Base-by-base conservation (phyloP, 2,113 vertebrate genomes). In the Pteruthius melanotis region DNA sequence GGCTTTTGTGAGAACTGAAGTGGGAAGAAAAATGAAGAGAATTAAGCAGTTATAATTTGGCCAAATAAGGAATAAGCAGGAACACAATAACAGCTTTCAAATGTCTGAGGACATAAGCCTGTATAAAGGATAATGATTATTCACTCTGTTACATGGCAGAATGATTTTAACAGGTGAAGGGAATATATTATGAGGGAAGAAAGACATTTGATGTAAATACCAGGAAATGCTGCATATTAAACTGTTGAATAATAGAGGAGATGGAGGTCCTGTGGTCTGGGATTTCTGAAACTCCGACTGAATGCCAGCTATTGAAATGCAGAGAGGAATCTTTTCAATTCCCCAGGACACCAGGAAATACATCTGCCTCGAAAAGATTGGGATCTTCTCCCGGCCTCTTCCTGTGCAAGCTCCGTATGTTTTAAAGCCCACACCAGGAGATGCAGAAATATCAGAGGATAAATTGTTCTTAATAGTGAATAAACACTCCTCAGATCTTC, bases 201-300 rank as follows among this genome's bases (percentile, higher is more conserved):
- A 91, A 90, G 75, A n/a, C n/a, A 72, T 57, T 42, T 79, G 79
- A 76, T 90, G 30, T 80, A 90, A 93, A 83, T 85, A 96, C 65
- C 87, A 96, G 59, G 64, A 90, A 92, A 88, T 21, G 28, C 59
- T 88, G 68, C 22, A 42, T 37, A 75, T 83, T 89, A 92, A 93
- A 70, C 20, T 83, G 33, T 24, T 93, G 63, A 93, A 93, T 91
- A 80, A 93, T 45, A 69, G 35, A 93, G 77, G 87, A 90, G 71
- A 26, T 68, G 71, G 64, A 86, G 83, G 75, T 78, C 21, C 1
- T 24, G 47, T 27, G 31, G 69, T 31, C 74, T 80, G 71, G 44
- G 56, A 88, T 54, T 91, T 93, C 54, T 66, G 59, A 50, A 60
- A n/a, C 71, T 47, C 45, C 40, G 15, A 74, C 4, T 95, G 89